These are phyloP conservation scores for Pelvicachromis taeniatus DNA, from an alignment of 2,113 vertebrate genomes.

Conservation along the genomic window DNA sequence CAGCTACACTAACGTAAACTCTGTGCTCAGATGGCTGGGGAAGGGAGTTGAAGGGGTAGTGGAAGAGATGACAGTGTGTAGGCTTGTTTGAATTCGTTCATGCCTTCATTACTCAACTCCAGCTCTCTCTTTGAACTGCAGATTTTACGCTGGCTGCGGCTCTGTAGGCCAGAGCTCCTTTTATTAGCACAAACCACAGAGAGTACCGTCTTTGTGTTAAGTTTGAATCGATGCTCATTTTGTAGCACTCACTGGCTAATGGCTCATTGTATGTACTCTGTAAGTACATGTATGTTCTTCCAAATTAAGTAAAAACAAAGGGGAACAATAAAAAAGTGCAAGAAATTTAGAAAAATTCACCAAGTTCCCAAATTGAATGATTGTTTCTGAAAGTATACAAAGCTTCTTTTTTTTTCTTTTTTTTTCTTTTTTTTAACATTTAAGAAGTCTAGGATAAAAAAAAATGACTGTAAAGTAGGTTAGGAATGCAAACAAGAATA, in stretches of 20 bases:
- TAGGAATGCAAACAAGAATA: not conserved
- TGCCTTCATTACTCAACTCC: conserved; percentile 16
- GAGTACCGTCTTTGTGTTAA: not conserved
- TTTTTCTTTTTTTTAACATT: not conserved
- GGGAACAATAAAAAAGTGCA: not conserved
- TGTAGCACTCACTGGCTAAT: not conserved
- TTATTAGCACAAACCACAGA: conserved; percentile 4
- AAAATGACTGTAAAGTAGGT: not conserved
- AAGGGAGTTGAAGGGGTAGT: not conserved
- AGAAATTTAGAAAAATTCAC: not conserved
- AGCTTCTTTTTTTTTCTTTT: not conserved
- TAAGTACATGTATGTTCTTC: not conserved
- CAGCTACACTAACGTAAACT: not conserved
- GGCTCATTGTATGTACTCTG: not conserved
- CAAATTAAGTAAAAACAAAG: not conserved
- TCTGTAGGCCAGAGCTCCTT: not conserved
- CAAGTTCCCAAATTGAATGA: not conserved
- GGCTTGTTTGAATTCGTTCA: conserved; percentile 26
- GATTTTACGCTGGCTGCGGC: not conserved
- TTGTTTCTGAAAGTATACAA: not conserved
- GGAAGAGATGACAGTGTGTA: conserved; percentile 1
- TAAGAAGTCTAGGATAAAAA: not conserved
- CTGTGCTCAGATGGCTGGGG: not conserved
- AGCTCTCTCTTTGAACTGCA: conserved; percentile 19
- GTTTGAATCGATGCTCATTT: not conserved